Evolutionary conservation across 2,797 vertebrate genomes (phyloP), one percentile per base, ranked within the genome.

Genomic region (Silurus aristotelis): DNA sequence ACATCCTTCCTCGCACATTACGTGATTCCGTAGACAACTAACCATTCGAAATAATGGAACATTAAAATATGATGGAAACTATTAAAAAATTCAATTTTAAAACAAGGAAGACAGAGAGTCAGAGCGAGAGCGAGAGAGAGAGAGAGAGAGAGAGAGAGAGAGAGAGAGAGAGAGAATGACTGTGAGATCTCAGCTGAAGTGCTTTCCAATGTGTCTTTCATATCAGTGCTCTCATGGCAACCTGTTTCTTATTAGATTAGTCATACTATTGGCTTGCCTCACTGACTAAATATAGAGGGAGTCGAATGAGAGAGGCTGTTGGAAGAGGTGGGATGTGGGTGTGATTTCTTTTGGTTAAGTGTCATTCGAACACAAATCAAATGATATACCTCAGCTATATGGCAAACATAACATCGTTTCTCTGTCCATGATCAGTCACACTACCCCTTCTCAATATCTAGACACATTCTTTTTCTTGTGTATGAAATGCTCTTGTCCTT

Each of bases 211-310:
- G 27, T 43, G 73, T 58, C 67, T 71, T 85, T 87, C 52, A n/a
- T 79, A 78, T 84, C 82, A 68, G 82, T 19, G 48, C 82, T 80
- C 77, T 80, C 82, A 83, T 66, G 60, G 76, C 66, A 87, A 83
- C 82, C 48, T 87, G 85, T 84, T 87, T 84, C 86, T 75, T 79
- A 67, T 87, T 76, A 87, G 71, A 78, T 83, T 87, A 89, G 79
- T 87, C 88, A 89, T 70, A 78, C 72, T 83, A 85, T 82, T 85
- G 81, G 84, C 76, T 87, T 84, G 61, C 82, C 80, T 86, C 80
- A 79, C 20, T 22, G n/a, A 55, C 84, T 87, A 87, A 87, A 87
- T 82, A 85, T 85, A 87, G 86, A 80, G 15, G 27, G 38, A 76
- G 48, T 6, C 8, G 76, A 80, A 68, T 27, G 31, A 78, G 67